Evolutionary conservation across 1,140 invertebrate genomes (phyloP).

Genomic region (Aphelenchoides fujianensis): DNA sequence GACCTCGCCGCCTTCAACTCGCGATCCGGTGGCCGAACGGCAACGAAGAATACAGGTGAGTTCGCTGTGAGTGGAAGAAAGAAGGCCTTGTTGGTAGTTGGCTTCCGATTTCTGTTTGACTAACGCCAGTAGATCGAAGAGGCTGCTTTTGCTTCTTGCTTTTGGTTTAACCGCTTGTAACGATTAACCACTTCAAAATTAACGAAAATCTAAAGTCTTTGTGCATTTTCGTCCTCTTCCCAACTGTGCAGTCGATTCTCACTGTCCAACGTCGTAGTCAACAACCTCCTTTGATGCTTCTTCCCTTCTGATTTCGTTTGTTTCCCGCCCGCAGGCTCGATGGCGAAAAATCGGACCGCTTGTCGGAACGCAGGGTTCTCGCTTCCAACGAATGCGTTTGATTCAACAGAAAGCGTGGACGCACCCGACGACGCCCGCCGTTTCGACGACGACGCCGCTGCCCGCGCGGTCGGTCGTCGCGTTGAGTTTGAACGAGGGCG

Average conservation of each 20-base stretch:
- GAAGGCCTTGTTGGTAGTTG: background rate
- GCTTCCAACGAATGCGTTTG: constrained; percentile 22
- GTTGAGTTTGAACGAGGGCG: background rate
- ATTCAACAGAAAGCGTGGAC: constrained; percentile 28
- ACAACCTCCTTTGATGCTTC: background rate
- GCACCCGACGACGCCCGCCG: constrained; percentile 11
- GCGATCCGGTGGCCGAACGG: constrained; percentile 11
- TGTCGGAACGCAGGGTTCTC: constrained; percentile 22
- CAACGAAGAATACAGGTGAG: constrained; percentile 28
- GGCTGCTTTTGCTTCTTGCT: background rate
- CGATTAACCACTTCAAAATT: background rate
- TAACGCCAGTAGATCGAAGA: background rate
- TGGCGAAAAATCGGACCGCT: constrained; percentile 43
- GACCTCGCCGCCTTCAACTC: background rate
- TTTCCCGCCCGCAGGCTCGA: constrained; percentile 26
- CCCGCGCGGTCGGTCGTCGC: background rate
- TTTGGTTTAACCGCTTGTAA: background rate
- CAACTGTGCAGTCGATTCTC: background rate
- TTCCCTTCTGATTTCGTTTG: constrained; percentile 7
- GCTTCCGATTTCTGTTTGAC: background rate
- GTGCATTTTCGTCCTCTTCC: background rate
- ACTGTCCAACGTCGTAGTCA: constrained; percentile 22
- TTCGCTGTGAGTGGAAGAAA: background rate
- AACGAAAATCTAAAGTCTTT: background rate
- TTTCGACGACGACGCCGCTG: constrained; percentile 9